Evolutionary conservation across 2,113 vertebrate species (phyloP).

Genomic region (Equus przewalskii): DNA sequence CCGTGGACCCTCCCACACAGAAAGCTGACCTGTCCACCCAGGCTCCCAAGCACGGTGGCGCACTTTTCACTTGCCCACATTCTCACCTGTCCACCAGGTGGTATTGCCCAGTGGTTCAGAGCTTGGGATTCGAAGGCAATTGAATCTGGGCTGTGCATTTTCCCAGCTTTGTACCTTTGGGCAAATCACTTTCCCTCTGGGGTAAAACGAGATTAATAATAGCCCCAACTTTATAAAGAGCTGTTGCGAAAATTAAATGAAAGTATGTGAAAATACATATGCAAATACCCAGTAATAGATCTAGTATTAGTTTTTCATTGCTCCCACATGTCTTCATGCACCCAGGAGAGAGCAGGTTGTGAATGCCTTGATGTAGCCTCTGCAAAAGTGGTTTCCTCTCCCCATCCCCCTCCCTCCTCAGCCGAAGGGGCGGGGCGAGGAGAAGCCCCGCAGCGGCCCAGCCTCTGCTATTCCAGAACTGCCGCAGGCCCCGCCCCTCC

Average conservation of each 20-base stretch:
- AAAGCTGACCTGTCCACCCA: neutral
- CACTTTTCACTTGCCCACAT: neutral
- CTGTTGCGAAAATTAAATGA: conserved; percentile 35
- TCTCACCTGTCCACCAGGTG: neutral
- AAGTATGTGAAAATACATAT: conserved; percentile 27
- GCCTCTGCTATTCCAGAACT: neutral
- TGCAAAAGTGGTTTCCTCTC: conserved; percentile 3
- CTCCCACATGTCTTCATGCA: neutral
- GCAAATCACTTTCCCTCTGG: neutral
- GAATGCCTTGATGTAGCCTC: conserved; percentile 1
- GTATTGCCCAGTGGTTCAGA: neutral
- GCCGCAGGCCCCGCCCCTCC: conserved; percentile 48
- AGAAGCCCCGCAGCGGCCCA: neutral
- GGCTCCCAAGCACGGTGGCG: neutral
- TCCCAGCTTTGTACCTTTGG: neutral
- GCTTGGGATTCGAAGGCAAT: neutral
- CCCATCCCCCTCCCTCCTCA: neutral
- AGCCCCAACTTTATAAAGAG: conserved; percentile 2
- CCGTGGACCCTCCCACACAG: neutral
- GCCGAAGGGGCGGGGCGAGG: neutral
- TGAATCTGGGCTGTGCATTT: neutral
- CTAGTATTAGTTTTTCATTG: conserved; percentile 58
- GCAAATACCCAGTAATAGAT: conserved; percentile 18
- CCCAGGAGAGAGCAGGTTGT: neutral
- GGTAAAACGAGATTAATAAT: neutral